These are phyloP conservation scores for Hoplostethus mediterraneus DNA, from an alignment of 2,797 vertebrate genomes.

Conservation along the genomic window DNA sequence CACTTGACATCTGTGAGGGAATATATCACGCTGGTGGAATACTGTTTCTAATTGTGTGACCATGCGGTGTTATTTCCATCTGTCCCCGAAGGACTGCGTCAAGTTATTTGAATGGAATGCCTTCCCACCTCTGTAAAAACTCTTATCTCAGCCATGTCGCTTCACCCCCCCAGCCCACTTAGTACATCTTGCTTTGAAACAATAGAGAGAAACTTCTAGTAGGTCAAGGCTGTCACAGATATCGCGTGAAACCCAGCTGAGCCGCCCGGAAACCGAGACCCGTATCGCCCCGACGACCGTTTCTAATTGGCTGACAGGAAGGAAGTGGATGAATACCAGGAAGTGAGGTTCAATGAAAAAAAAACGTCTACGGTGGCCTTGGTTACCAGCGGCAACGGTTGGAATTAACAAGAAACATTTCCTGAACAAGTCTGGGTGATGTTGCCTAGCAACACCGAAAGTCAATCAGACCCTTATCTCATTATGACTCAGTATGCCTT, in stretches of 20 bases:
- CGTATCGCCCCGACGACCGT: not conserved
- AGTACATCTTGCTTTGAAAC: constrained; percentile 30
- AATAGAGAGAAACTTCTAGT: constrained; percentile 41
- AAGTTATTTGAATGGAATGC: not conserved
- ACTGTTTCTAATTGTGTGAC: constrained; percentile 35
- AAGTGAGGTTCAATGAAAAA: constrained; percentile 69
- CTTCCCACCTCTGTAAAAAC: constrained; percentile 48
- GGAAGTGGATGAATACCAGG: constrained; percentile 79
- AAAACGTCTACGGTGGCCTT: constrained; percentile 46
- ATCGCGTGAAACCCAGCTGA: constrained; percentile 45
- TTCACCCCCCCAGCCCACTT: constrained; percentile 15
- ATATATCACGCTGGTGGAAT: not conserved
- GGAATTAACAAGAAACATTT: constrained; percentile 32
- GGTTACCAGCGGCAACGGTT: constrained; percentile 26
- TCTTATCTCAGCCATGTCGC: constrained; percentile 13
- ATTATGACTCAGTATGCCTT: constrained; percentile 33
- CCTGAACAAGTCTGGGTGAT: constrained; percentile 41
- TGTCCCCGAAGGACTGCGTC: constrained; percentile 10
- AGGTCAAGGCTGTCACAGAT: constrained; percentile 58
- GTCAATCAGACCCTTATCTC: constrained; percentile 68
- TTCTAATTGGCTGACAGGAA: constrained; percentile 74
- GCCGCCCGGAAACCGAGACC: constrained; percentile 25
- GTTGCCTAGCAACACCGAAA: constrained; percentile 73
- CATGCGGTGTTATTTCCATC: constrained; percentile 30
- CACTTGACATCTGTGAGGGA: not conserved